phyloP scores from a whole-genome alignment of 2,888 invertebrate species.

The Netelia virgata region DNA sequence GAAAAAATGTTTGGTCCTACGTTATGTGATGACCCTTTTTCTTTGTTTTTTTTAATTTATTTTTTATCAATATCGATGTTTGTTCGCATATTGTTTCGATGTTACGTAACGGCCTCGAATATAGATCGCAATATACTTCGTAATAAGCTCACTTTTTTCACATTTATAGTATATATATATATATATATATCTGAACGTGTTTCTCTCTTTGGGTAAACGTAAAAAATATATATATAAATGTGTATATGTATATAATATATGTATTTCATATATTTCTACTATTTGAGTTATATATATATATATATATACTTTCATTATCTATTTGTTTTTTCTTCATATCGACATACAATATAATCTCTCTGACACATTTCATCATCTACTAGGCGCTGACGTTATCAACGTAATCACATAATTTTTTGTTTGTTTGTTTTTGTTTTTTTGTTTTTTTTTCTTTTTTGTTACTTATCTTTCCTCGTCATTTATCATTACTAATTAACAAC shows the following conservation, averaged over 20 bases:
- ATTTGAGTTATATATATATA: constrained; percentile 15
- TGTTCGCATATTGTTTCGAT: constrained; percentile 71
- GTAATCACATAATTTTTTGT: constrained; percentile 77
- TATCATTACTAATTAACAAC: constrained; percentile 79
- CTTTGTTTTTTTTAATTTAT: constrained; percentile 44
- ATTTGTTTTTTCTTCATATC: constrained; percentile 71
- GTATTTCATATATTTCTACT: constrained; percentile 63
- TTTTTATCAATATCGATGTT: constrained; percentile 47
- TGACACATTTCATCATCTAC: constrained; percentile 76
- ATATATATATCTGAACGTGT: constrained; percentile 69
- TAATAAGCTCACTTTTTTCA: constrained; percentile 76
- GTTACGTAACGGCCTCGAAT: constrained; percentile 66
- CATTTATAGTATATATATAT: constrained; percentile 65
- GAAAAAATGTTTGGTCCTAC: constrained; percentile 57
- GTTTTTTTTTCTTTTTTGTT: constrained; percentile 50
- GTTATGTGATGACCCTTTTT: constrained; percentile 70
- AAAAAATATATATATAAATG: constrained; percentile 79
- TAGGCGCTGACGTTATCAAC: constrained; percentile 78
- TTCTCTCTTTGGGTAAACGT: constrained; percentile 83
- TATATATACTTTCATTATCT: constrained; percentile 69
- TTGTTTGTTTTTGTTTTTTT: constrained; percentile 56
- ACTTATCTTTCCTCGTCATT: constrained; percentile 12
- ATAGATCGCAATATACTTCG: constrained; percentile 48
- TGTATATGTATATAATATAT: constrained; percentile 68
- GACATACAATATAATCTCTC: constrained; percentile 81